Evolutionary conservation across 2,888 invertebrate species (phyloP).

Genomic region (Malachius bipustulatus): DNA sequence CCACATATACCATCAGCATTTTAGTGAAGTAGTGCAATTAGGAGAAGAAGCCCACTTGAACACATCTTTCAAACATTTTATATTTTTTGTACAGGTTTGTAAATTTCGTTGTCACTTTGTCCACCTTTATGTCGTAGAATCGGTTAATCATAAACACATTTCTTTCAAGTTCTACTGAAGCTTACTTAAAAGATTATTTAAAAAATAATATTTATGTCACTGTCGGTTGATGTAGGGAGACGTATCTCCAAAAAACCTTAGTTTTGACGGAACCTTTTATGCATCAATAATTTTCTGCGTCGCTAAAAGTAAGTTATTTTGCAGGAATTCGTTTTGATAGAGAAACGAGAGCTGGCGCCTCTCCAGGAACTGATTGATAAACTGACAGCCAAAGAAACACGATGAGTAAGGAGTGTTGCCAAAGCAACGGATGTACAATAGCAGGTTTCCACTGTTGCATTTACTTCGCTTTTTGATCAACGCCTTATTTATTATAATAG

Average conservation of each 20-base stretch:
- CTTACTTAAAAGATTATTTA: too few species aligned
- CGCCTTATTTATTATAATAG: background rate
- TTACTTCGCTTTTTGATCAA: background rate
- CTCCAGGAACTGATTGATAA: conserved; percentile 96
- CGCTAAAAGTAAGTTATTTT: too few species aligned
- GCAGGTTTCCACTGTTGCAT: conserved; percentile 2
- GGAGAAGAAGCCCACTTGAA: conserved; percentile 98
- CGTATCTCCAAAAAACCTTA: too few species aligned
- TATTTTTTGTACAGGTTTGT: conserved; percentile 83
- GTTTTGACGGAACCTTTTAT: too few species aligned
- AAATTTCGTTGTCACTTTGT: too few species aligned
- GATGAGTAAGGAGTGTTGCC: conserved; percentile 45
- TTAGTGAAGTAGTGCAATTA: conserved; percentile 92
- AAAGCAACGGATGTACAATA: background rate
- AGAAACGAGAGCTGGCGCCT: conserved; percentile 91
- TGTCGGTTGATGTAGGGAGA: too few species aligned
- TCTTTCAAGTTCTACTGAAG: too few species aligned
- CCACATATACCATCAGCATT: conserved; percentile 99
- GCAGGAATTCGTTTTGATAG: conserved; percentile 95
- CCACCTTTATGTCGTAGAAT: too few species aligned
- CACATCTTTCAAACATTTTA: conserved; percentile 99
- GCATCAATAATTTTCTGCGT: too few species aligned
- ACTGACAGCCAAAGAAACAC: conserved; percentile 78
- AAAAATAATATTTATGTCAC: too few species aligned
- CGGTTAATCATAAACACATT: too few species aligned